phyloP scores from a whole-genome alignment of 2,888 invertebrate species.

The Drosophila peninsularis region DNA sequence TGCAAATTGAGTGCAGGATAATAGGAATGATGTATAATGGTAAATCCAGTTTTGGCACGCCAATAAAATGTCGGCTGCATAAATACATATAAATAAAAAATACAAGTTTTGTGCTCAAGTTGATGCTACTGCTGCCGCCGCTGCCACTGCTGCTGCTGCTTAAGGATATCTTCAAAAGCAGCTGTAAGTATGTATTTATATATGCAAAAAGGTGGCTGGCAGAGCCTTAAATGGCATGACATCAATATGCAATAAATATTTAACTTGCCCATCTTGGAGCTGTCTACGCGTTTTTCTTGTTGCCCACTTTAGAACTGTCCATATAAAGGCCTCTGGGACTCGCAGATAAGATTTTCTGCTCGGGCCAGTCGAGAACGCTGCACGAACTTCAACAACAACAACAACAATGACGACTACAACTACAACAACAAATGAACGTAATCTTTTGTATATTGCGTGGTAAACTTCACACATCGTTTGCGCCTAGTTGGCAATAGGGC shows the following conservation, averaged over 20 bases:
- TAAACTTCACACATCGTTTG: slow-evolving; percentile 27
- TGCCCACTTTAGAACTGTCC: slow-evolving; percentile 58
- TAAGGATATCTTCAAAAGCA: slow-evolving; percentile 26
- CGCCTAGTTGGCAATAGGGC: slow-evolving; percentile 1
- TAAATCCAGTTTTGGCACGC: slow-evolving; percentile 6
- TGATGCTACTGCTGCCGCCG: neutral
- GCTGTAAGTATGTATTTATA: slow-evolving; percentile 45
- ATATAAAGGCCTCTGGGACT: slow-evolving; percentile 70
- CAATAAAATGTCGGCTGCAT: slow-evolving; percentile 12
- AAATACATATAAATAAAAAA: slow-evolving; percentile 19
- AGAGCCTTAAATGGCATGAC: slow-evolving; percentile 68
- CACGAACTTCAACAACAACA: slow-evolving; percentile 10
- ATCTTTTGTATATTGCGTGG: slow-evolving; percentile 20
- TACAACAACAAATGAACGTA: slow-evolving; percentile 14
- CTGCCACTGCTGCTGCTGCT: slow-evolving; percentile 5
- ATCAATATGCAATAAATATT: slow-evolving; percentile 79
- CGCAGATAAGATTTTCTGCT: slow-evolving; percentile 54
- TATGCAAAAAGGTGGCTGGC: slow-evolving; percentile 63
- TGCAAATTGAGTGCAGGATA: slow-evolving; percentile 16
- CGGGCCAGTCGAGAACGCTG: slow-evolving; percentile 25
- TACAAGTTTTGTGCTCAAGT: slow-evolving; percentile 4
- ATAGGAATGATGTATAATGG: slow-evolving; percentile 14
- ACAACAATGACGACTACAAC: neutral
- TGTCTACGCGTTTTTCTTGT: slow-evolving; percentile 63
- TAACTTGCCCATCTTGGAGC: slow-evolving; percentile 72